A percentile compares a stretch with the other conserved stretches of the same genome.
phyloP scores from a whole-genome alignment of 1,140 invertebrate species.

The Sinonovacula constricta region DNA sequence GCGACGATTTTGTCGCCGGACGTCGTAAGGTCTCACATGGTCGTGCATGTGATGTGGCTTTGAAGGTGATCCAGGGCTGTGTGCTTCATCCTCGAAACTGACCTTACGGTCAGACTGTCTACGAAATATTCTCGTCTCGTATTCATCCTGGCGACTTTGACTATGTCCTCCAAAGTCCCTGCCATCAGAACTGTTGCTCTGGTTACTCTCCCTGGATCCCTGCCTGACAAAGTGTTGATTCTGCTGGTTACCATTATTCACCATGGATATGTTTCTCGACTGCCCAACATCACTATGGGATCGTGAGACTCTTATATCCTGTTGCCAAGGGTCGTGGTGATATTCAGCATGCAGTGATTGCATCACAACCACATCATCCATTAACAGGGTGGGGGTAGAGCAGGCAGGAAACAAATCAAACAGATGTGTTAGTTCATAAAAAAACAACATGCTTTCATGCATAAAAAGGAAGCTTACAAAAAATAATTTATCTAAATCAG shows the following conservation, averaged over 20 bases:
- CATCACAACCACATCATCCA: too few relatives aligned
- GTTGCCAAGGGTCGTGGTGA: constrained; percentile 10
- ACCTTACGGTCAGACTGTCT: constrained; percentile 35
- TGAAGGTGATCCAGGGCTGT: constrained; percentile 31
- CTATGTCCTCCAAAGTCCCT: constrained; percentile 2
- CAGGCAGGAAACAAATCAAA: too few relatives aligned
- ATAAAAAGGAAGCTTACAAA: too few relatives aligned
- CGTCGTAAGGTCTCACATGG: constrained; percentile 28
- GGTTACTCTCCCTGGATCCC: constrained; percentile 27
- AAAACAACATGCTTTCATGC: too few relatives aligned
- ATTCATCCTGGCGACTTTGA: constrained; percentile 14
- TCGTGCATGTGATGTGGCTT: constrained; percentile 32
- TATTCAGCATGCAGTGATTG: constrained; percentile 25
- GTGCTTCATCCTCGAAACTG: constrained; percentile 28
- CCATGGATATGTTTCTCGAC: constrained; percentile 42
- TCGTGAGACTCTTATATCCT: constrained; percentile 49
- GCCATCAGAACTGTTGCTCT: constrained; percentile 29
- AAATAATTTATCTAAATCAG: too few relatives aligned
- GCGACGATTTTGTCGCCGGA: constrained; percentile 20
- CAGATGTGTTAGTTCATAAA: too few relatives aligned
- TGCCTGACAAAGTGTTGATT: constrained; percentile 31
- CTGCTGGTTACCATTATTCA: constrained; percentile 28
- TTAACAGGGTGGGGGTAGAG: too few relatives aligned
- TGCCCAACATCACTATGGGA: constrained; percentile 48
- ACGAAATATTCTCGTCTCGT: constrained; percentile 50